Evolutionary conservation across 2,888 invertebrate genomes (phyloP).

Genomic region (Ennomos quercinarius): DNA sequence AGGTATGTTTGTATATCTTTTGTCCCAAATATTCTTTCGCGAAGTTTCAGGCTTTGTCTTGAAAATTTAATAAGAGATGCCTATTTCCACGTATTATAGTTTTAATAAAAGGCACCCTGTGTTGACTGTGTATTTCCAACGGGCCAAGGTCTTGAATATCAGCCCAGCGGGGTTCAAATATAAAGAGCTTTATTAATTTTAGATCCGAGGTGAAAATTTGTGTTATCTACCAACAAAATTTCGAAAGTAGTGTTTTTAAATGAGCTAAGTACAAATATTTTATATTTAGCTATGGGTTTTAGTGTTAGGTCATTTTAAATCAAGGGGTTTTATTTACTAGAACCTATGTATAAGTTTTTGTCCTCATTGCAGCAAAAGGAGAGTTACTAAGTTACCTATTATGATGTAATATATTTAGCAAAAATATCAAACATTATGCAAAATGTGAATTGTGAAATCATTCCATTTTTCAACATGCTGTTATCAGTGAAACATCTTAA

Average conservation of each 20-base stretch:
- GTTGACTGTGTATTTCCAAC: slow-evolving; percentile 21
- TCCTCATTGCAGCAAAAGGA: no score
- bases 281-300: no score
- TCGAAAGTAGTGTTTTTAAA: neutral
- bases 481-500: slow-evolving; percentile 17
- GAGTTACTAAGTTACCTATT: no score
- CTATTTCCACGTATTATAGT: slow-evolving; percentile 15
- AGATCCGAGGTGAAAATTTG: neutral
- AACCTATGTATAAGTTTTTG: no score
- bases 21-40: slow-evolving; percentile 1
- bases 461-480: no score
- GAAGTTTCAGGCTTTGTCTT: slow-evolving; percentile 1
- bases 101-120: slow-evolving; percentile 24
- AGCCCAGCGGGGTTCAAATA: slow-evolving; percentile 34
- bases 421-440: no score
- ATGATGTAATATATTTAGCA: no score
- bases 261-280: no score
- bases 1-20: neutral
- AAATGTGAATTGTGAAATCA: no score
- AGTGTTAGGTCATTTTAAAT: no score
- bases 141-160: slow-evolving; percentile 25
- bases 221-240: neutral
- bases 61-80: slow-evolving; percentile 25
- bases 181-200: slow-evolving; percentile 8
- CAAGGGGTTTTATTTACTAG: no score